Conservation (phyloP, 1,140 invertebrate genomes). For the Drosophila novamexicana region DNA sequence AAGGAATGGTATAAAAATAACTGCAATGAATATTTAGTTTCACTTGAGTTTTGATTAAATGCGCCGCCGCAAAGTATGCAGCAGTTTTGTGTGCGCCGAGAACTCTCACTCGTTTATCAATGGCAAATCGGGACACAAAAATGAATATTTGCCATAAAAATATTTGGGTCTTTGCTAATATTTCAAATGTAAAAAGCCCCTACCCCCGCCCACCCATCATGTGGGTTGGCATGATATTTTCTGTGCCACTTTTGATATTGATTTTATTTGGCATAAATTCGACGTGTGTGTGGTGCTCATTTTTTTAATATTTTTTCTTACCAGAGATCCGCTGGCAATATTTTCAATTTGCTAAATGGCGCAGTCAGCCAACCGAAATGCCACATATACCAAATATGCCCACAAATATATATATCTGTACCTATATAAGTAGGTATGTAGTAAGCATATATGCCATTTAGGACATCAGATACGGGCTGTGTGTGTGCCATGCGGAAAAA, state of each 20-base stretch:
- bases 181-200: slow-evolving; percentile 60
- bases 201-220: neutral
- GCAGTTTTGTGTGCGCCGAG: slow-evolving; percentile 26
- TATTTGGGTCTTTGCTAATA: slow-evolving; percentile 69
- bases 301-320: slow-evolving; percentile 37
- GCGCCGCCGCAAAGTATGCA: slow-evolving; percentile 43
- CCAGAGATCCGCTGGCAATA: slow-evolving; percentile 53
- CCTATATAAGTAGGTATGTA: slow-evolving; percentile 30
- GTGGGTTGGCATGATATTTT: slow-evolving; percentile 28
- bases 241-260: slow-evolving; percentile 75
- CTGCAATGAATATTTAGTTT: slow-evolving; percentile 22
- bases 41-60: slow-evolving; percentile 33
- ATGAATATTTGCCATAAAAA: slow-evolving; percentile 35
- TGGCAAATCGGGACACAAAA: slow-evolving; percentile 7
- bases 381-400: slow-evolving; percentile 34
- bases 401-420: slow-evolving; percentile 10
- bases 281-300: slow-evolving; percentile 57
- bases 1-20: neutral
- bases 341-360: slow-evolving; percentile 81
- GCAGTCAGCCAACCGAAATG: slow-evolving; percentile 73
- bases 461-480: slow-evolving; percentile 9
- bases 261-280: slow-evolving; percentile 80
- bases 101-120: neutral
- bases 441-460: slow-evolving; percentile 24
- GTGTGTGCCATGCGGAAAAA: slow-evolving; percentile 54